Percentiles rank a stretch among this genome's conserved stretches.
Evolutionary conservation across 2,113 vertebrate genomes (phyloP).

Genomic region (Poicephalus meyeri): DNA sequence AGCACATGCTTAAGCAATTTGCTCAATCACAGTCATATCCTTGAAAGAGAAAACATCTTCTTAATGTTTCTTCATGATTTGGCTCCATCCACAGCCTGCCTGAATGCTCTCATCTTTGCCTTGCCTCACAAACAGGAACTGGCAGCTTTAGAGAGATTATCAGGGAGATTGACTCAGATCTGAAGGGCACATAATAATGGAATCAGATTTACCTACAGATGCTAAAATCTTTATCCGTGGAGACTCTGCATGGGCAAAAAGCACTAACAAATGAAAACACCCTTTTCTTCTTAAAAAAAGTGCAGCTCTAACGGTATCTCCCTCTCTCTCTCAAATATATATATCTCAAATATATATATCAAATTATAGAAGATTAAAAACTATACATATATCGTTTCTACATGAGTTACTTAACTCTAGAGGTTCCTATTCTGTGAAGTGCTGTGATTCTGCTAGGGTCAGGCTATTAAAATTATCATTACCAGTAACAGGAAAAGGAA

Average conservation of each 20-base stretch:
- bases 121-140: slow-evolving; percentile 11
- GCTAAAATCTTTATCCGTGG: slow-evolving; percentile 43
- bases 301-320: neutral
- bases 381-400: neutral
- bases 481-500: neutral
- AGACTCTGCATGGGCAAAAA: neutral
- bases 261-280: neutral
- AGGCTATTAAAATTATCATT: neutral
- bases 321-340: neutral
- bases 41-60: neutral
- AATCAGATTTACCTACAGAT: slow-evolving; percentile 41
- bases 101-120: slow-evolving; percentile 29
- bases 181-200: slow-evolving; percentile 47
- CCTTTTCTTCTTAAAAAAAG: neutral
- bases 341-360: neutral
- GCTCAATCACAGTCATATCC: neutral
- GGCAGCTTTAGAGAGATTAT: slow-evolving; percentile 48
- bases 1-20: slow-evolving; percentile 47
- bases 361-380: neutral
- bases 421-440: neutral
- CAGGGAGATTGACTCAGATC: slow-evolving; percentile 39
- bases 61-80: neutral
- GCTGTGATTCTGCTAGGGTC: neutral
- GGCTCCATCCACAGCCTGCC: neutral
- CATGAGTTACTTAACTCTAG: neutral